A percentile compares a stretch with the other conserved stretches of the same genome.
phyloP scores from a whole-genome alignment of 2,113 vertebrate genomes.

The Podocnemis expansa region DNA sequence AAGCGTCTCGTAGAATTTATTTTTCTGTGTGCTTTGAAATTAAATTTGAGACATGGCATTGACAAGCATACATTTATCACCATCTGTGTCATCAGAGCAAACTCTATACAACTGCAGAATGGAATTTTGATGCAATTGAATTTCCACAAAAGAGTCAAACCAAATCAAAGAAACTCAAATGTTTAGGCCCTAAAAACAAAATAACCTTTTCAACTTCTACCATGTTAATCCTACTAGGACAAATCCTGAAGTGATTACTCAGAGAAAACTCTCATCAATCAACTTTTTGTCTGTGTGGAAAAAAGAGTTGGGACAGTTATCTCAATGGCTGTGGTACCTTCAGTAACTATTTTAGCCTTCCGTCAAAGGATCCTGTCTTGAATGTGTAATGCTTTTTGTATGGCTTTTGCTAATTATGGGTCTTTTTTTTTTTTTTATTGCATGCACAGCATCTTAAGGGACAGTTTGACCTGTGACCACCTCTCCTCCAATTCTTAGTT shows the following conservation, averaged over 20 bases:
- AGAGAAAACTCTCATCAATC: background rate
- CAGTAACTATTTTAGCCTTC: background rate
- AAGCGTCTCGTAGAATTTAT: background rate
- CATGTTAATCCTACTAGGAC: background rate
- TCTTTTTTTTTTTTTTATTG: background rate
- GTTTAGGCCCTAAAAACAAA: background rate
- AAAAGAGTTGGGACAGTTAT: background rate
- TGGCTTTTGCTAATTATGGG: background rate
- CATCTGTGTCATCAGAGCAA: background rate
- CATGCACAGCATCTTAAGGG: background rate
- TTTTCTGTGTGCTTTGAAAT: slow-evolving; percentile 6
- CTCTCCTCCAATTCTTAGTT: background rate
- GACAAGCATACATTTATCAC: background rate
- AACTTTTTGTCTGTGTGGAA: background rate
- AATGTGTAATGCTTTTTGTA: background rate
- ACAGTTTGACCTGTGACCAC: background rate
- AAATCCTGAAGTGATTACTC: background rate
- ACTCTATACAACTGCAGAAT: background rate
- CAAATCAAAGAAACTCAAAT: background rate
- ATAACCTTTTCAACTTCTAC: background rate
- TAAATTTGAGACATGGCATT: background rate
- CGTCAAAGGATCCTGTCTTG: background rate
- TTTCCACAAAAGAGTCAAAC: background rate
- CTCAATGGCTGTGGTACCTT: background rate
- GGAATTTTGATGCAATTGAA: background rate